Base-by-base conservation (phyloP, 2,113 vertebrate species). In the Hylia prasina region DNA sequence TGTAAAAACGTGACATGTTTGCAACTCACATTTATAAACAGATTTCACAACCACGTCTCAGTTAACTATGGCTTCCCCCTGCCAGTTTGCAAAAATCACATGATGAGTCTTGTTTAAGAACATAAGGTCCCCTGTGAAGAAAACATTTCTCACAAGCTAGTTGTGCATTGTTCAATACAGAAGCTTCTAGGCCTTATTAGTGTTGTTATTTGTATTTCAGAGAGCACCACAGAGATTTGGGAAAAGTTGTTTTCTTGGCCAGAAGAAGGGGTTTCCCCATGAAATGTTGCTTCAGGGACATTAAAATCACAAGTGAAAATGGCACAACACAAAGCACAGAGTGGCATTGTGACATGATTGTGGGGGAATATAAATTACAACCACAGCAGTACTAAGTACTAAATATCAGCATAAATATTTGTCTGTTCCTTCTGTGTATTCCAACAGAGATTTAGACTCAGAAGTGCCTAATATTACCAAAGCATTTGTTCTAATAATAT, bases 371-470 rank as follows among this genome's bases (percentile, higher is more conserved):
- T 24, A 94, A 78, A 90, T 71, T 65, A 75, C 87, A 78, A 23
- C 8, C 44, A 60, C 53, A 68, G 75, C 60, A 84, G 40, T 64
- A 71, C 28, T 77, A 76, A 87, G 31, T 53, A 79, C 23, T 85
- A 88, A 94, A 86, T 90, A 94, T 50, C 48, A 86, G n/a, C 40
- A 86, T 51, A 86, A 95, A 78, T 83, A 73, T 77, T 92, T 86
- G 31, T 73, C 64, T 90, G 30, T 64, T 91, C 33, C 48, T 83
- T 54, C 27, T 84, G 33, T 72, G 63, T 39, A 71, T 83, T 89
- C 27, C 78, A 63, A 75, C 7, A 63, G 77, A 76, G 78, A 92
- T 77, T 89, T 73, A 85, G 71, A 82, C 18, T 39, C 4, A 9
- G 14, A 83, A 71, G 10, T 72, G 22, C n/a, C 18, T 56, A 54